Evolutionary conservation across 2,797 vertebrate species (phyloP).

Genomic region (Danio choprae): DNA sequence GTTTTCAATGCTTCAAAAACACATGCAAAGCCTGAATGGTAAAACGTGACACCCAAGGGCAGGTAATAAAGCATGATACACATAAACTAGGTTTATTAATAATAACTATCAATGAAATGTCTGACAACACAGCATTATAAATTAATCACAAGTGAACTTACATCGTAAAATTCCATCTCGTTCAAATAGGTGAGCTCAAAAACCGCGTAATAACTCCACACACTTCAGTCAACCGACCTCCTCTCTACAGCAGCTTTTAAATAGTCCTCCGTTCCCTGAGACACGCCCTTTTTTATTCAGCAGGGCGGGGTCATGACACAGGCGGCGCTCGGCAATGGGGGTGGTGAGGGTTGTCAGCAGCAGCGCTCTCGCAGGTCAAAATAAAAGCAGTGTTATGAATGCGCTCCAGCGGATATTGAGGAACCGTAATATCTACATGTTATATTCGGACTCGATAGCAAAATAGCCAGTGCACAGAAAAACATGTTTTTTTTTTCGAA

Average conservation of each 20-base stretch:
- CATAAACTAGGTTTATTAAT: background rate
- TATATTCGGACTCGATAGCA: background rate
- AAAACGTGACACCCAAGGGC: background rate
- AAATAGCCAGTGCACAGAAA: background rate
- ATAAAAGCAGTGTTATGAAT: background rate
- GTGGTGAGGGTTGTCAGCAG: background rate
- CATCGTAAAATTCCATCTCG: slow-evolving; percentile 55
- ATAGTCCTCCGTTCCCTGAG: background rate
- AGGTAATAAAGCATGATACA: background rate
- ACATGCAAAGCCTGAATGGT: background rate
- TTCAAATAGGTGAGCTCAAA: background rate
- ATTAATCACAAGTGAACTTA: slow-evolving; percentile 39
- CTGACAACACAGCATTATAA: background rate
- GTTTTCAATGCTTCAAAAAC: background rate
- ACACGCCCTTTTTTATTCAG: background rate
- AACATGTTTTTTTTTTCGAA: too few species aligned
- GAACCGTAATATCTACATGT: background rate
- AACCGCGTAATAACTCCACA: background rate
- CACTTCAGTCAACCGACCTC: slow-evolving; percentile 1
- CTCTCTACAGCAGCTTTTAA: slow-evolving; percentile 31
- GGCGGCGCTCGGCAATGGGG: background rate
- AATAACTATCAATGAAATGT: background rate
- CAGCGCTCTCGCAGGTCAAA: background rate
- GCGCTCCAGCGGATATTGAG: background rate
- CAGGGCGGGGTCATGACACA: background rate